Percentiles rank a stretch among this genome's conserved stretches.
Conservation (phyloP, 2,888 invertebrate genomes). For the Agrotis puta region DNA sequence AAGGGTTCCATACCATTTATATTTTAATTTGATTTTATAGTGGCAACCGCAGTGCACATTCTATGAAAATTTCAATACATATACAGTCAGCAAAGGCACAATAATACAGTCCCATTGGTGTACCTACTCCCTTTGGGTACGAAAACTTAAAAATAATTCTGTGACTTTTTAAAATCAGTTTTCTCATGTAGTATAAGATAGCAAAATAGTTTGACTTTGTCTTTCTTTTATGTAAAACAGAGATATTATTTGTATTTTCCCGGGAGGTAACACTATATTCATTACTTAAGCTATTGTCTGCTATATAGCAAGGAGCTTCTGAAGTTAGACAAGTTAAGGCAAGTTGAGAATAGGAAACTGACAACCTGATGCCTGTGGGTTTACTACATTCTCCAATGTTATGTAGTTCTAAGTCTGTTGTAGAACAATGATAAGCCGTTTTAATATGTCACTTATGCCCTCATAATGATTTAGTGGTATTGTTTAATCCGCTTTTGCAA, state of each 20-base stretch:
- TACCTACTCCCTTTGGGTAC: no score
- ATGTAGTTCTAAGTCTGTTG: background rate
- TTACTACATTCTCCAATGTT: background rate
- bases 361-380: background rate
- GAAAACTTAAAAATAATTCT: no score
- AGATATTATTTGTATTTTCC: background rate
- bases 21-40: no score
- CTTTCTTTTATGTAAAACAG: background rate
- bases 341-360: constrained; percentile 17
- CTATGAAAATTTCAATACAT: no score
- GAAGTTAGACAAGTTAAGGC: constrained; percentile 14
- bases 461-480: background rate
- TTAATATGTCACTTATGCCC: background rate
- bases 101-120: no score
- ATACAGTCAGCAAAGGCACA: no score
- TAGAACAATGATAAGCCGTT: background rate
- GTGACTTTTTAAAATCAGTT: no score
- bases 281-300: background rate
- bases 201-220: no score
- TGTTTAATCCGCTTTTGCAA: no score
- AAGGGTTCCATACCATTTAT: no score
- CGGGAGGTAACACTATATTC: background rate
- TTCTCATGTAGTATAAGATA: no score
- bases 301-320: background rate
- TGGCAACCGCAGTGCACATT: no score